Percentiles rank a stretch among this genome's conserved stretches.
These are phyloP conservation scores for Drosophila subpulchrella DNA, from an alignment of 1,140 invertebrate genomes.

Conservation along the genomic window DNA sequence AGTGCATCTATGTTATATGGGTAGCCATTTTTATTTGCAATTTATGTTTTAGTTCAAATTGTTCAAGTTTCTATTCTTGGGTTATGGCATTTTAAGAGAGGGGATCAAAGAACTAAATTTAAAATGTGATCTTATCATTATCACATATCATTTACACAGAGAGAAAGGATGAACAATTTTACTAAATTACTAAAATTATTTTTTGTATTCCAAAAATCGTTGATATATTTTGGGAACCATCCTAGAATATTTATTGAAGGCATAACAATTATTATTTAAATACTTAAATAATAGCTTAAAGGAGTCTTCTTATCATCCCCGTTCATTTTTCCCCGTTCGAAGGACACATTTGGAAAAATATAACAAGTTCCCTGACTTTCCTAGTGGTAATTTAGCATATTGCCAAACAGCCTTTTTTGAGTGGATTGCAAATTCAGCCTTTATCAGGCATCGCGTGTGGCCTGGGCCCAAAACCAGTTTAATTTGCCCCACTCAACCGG, in stretches of 20 bases:
- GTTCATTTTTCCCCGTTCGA: not conserved
- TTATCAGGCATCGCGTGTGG: constrained; percentile 48
- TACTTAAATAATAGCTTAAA: no score
- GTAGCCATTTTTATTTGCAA: not conserved
- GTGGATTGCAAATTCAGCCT: constrained; percentile 34
- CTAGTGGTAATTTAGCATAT: constrained; percentile 11
- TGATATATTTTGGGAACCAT: no score
- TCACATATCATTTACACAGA: not conserved
- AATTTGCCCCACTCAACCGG: not conserved
- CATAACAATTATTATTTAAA: not conserved
- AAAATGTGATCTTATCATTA: not conserved
- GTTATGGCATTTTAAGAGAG: not conserved
- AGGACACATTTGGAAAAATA: not conserved
- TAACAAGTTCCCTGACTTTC: not conserved
- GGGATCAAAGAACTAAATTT: not conserved
- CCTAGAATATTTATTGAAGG: no score
- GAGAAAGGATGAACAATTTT: not conserved
- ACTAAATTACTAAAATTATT: not conserved
- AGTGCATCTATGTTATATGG: not conserved
- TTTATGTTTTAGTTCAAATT: not conserved
- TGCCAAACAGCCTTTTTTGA: constrained; percentile 13
- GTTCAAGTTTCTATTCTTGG: not conserved
- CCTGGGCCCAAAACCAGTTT: constrained; percentile 31
- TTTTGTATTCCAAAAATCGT: no score
- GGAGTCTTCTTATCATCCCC: not conserved